A percentile compares a stretch with the other conserved stretches of the same genome.
Evolutionary conservation across 2,888 invertebrate genomes (phyloP).

Genomic region (Drosophila setosimentum): DNA sequence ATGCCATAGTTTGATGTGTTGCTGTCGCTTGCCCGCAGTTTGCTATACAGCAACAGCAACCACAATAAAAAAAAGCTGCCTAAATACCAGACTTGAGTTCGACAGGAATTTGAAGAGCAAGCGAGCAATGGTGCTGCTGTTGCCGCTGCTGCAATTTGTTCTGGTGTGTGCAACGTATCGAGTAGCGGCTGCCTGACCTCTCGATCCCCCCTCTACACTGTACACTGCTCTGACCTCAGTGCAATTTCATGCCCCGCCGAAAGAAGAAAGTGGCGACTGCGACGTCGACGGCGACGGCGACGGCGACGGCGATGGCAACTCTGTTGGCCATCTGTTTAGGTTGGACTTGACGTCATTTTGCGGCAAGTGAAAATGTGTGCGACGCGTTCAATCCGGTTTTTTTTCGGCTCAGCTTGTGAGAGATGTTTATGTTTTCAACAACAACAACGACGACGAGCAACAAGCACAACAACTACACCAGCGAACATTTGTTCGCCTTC

Average conservation of each 20-base stretch:
- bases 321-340: constrained; percentile 62
- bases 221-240: constrained; percentile 50
- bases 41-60: constrained; percentile 1
- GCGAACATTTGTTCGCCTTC: constrained; percentile 67
- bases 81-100: constrained; percentile 54
- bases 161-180: constrained; percentile 42
- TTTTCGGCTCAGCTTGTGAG: constrained; percentile 60
- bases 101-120: constrained; percentile 31
- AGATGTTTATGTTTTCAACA: constrained; percentile 79
- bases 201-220: constrained; percentile 19
- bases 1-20: constrained; percentile 56
- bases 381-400: constrained; percentile 72
- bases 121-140: constrained; percentile 7
- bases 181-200: constrained; percentile 53
- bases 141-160: constrained; percentile 56
- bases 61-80: constrained; percentile 37
- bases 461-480: constrained; percentile 36
- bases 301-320: constrained; percentile 13
- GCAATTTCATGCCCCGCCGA: constrained; percentile 56
- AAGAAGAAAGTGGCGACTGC: constrained; percentile 66
- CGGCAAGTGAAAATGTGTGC: constrained; percentile 79
- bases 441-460: constrained; percentile 36
- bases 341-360: constrained; percentile 80
- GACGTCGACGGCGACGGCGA: constrained; percentile 21
- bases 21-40: constrained; percentile 31